Evolutionary conservation across 1,140 invertebrate species (phyloP).

Genomic region (Calycopis cecrops): DNA sequence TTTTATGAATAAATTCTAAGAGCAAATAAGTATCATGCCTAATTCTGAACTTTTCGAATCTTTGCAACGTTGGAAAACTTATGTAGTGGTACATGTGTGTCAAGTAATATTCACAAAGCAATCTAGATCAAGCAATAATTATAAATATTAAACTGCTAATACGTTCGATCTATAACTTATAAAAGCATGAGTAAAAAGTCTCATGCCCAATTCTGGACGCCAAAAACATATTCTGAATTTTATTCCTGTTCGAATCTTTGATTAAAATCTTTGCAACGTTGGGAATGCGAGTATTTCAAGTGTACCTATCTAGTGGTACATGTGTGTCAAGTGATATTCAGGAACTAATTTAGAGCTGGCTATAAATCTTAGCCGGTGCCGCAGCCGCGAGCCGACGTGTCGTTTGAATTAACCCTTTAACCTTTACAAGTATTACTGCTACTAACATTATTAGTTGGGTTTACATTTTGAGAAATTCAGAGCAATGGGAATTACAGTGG

Average conservation of each 20-base stretch:
- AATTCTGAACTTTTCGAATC: too few relatives aligned
- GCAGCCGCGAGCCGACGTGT: slow-evolving; percentile 7
- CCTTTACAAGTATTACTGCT: slow-evolving; percentile 8
- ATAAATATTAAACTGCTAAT: too few relatives aligned
- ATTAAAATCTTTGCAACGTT: neutral
- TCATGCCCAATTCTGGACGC: too few relatives aligned
- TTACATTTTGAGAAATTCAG: neutral
- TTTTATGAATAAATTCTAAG: too few relatives aligned
- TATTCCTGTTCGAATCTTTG: too few relatives aligned
- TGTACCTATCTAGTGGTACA: slow-evolving; percentile 9
- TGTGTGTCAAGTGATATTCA: slow-evolving; percentile 12
- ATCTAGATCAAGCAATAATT: too few relatives aligned
- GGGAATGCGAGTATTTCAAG: slow-evolving; percentile 4
- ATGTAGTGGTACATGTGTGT: neutral
- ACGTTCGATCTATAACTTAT: too few relatives aligned
- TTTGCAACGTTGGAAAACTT: neutral
- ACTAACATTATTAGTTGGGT: neutral
- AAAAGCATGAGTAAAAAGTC: too few relatives aligned
- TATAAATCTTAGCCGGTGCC: slow-evolving; percentile 4
- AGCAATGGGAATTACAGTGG: too few relatives aligned
- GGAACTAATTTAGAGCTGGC: slow-evolving; percentile 6
- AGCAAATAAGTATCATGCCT: too few relatives aligned
- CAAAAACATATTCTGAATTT: too few relatives aligned
- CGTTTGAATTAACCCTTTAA: slow-evolving; percentile 11
- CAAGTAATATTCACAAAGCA: too few relatives aligned